Evolutionary conservation across 2,888 invertebrate genomes (phyloP).

Genomic region (Mimachlamys varia): DNA sequence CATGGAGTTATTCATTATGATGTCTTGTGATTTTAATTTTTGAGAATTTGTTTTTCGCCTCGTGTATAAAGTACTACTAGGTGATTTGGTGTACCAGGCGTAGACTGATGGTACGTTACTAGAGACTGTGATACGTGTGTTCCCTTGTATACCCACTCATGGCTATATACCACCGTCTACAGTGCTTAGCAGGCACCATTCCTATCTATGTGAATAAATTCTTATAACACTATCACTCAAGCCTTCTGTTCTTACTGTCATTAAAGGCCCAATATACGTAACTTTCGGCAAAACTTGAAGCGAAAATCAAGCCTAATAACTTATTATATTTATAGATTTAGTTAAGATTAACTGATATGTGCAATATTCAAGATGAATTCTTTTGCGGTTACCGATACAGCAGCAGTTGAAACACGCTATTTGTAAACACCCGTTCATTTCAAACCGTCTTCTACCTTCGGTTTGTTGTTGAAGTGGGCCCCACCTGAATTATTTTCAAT

Average conservation of each 20-base stretch:
- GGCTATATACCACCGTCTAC: not conserved
- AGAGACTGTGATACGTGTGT: constrained; percentile 20
- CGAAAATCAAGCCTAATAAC: too few species aligned
- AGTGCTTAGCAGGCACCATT: constrained; percentile 11
- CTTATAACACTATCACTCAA: not conserved
- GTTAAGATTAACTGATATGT: too few species aligned
- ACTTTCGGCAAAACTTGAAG: too few species aligned
- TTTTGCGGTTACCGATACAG: too few species aligned
- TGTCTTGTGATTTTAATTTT: constrained; percentile 3
- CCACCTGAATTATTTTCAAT: too few species aligned
- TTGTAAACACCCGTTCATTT: too few species aligned
- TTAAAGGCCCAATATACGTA: not conserved
- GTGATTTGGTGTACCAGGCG: not conserved
- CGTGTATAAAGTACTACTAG: constrained; percentile 1
- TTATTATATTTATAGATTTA: too few species aligned
- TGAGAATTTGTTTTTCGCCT: not conserved
- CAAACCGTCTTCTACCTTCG: too few species aligned
- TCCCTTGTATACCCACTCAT: constrained; percentile 4
- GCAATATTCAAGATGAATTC: too few species aligned
- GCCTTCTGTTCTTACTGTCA: not conserved
- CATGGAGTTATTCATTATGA: not conserved
- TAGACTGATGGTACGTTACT: not conserved
- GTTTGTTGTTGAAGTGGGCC: too few species aligned
- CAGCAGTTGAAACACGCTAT: too few species aligned
- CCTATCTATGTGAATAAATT: constrained; percentile 34